Base-by-base conservation (phyloP, 2,113 vertebrate species). In the Cyprinus carpio region DNA sequence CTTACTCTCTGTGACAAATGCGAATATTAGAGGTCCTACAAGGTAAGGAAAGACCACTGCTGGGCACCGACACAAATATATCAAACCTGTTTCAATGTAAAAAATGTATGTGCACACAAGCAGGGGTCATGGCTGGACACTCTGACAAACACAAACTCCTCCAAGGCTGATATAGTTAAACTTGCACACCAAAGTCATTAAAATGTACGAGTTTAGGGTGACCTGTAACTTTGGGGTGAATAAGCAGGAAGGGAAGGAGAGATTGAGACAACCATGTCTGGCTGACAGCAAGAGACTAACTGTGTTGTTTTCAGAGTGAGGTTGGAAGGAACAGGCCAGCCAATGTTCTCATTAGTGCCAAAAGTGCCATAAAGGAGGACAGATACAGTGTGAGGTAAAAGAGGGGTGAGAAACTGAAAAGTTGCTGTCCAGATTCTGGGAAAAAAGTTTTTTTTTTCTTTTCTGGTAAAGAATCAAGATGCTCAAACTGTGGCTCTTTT, bases 301-400 rank as follows among this genome's bases (percentile, higher is more conserved):
- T 34, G 75, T 29, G 76, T 60, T 87, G 76, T 87, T 84, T 84
- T 84, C 65, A 60, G 43, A 27, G 4, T 27, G 67, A 75, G 27
- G 43, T 31, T 78, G 65, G 74, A 84, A 87, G 76, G 75, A 25
- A 69, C 18, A 23, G 77, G 86, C 75, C 76, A 84, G 86, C 67
- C 76, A 84, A 40, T 81, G 74, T 62, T 65, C 76, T 81, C 79
- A 84, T 87, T 84, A 87, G 27, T 31, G 56, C 77, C 75, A 15
- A 69, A 87, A 67, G 23, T 81, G 76, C 43, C 31, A 83, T 82
- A 84, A 84, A 31, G 87, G 64, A 56, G 79, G 81, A 87, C 78
- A 12, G 65, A 79, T 37, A 67, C 83, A 76, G 60, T 75, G 25
- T 60, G 74, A 86, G 65, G 20, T 34, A 83, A 60, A 84, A 81